Evolutionary conservation across 1,140 invertebrate genomes (phyloP), one percentile per base, ranked within the genome.

Genomic region (Drosophila teissieri): DNA sequence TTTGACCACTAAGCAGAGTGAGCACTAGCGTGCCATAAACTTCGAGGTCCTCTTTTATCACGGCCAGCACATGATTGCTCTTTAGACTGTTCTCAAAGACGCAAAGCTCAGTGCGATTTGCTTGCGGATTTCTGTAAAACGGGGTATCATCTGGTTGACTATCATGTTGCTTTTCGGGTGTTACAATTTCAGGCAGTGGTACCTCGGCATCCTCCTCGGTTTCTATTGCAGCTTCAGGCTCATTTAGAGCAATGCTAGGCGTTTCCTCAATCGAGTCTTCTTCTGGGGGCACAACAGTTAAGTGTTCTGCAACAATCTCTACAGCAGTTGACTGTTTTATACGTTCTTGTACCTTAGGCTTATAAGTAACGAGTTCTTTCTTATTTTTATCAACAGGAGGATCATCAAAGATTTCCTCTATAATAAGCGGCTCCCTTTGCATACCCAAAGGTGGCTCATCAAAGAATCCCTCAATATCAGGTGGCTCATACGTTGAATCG

Each of bases 21-120:
- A 89, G 34, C 10, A 65, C 36, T 15, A 80, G 15, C 7, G 79
- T 89, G 48, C 83, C 83, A 45, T 89, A 88, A 1, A 79, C 10
- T 6, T 89, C 83, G 0, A 73, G 10, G 4, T 80, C 61, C 22
- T 83, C 61, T 19, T 89, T 88, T 3, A 88, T 36, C 4, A 89
- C 84, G 1, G 67, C 75, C 17, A 88, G 39, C 5, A 83, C 83
- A 27, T 76, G 24, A 45, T 88, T 88, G 14, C 42, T 68, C 12
- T 83, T 89, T 0, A 67, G 14, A 10, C 83, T 89, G 15, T 83
- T 89, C 34, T 89, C 83, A 12, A 88, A 83, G 0, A 89, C 39
- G 44, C 62, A 58, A 5, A 68, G 34, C 15, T 82, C 78, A 3
- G 60, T 40, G 10, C 24, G 22, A 19, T 14, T 40, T 6, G 27